These are phyloP conservation scores for Ceriagrion tenellum DNA, from an alignment of 2,888 invertebrate species.

Conservation along the genomic window DNA sequence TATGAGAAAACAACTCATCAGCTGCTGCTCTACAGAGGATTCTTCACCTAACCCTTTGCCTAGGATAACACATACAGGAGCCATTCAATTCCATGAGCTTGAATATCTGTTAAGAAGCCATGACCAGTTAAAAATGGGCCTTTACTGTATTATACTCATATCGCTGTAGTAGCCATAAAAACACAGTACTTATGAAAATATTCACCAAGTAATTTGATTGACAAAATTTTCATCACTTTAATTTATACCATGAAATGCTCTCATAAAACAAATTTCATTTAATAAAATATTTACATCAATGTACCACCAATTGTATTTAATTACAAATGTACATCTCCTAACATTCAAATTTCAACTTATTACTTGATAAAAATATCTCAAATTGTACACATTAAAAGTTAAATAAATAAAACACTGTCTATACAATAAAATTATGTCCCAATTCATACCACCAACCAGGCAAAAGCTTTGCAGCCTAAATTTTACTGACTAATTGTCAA, in stretches of 20 bases:
- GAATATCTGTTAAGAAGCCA: neutral
- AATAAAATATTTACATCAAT: constrained; percentile 48
- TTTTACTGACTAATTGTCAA: neutral
- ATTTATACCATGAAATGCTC: constrained; percentile 24
- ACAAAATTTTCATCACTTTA: neutral
- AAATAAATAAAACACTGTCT: neutral
- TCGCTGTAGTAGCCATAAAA: neutral
- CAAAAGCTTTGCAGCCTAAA: constrained; percentile 41
- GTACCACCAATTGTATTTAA: constrained; percentile 16
- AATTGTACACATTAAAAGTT: neutral
- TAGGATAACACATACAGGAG: neutral
- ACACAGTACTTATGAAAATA: neutral
- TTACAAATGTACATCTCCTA: constrained; percentile 60
- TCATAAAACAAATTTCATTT: neutral
- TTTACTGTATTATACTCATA: neutral
- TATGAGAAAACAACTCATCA: neutral
- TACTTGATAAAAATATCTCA: constrained; percentile 7
- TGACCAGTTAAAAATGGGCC: constrained; percentile 10
- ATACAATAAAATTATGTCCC: neutral
- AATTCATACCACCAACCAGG: constrained; percentile 19
- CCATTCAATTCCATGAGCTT: neutral
- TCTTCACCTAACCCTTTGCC: neutral
- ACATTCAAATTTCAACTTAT: constrained; percentile 1
- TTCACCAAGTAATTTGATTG: neutral
- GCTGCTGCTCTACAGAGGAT: neutral